Evolutionary conservation across 2,888 invertebrate species (phyloP).

Genomic region (Geophilus truncorum): DNA sequence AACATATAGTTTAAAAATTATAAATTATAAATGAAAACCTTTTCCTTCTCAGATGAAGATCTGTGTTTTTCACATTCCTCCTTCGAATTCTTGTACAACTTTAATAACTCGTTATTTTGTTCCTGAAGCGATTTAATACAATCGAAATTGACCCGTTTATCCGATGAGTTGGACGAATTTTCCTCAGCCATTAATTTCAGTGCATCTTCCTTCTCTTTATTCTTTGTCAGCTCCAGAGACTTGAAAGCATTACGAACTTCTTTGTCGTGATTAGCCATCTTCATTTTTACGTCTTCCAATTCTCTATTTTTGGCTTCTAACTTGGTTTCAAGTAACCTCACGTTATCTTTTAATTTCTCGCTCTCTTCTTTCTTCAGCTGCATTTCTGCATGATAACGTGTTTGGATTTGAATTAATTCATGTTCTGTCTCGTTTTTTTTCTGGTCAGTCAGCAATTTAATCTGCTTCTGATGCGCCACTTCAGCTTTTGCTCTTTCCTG

Average conservation of each 20-base stretch:
- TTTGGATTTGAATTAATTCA: neutral
- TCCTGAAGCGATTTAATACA: slow-evolving; percentile 13
- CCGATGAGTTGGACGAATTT: neutral
- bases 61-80: slow-evolving; percentile 28
- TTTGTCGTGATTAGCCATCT: neutral
- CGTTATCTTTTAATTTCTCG: neutral
- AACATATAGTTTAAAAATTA: neutral
- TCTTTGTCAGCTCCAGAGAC: neutral
- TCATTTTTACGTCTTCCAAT: neutral
- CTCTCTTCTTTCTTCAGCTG: neutral
- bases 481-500: neutral
- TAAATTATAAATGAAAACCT: neutral
- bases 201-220: neutral
- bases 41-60: too few relatives aligned
- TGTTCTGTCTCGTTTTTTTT: neutral
- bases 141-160: neutral
- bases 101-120: slow-evolving; percentile 22
- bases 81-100: slow-evolving; percentile 12
- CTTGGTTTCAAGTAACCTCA: neutral
- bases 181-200: neutral
- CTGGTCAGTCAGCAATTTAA: neutral
- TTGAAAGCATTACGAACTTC: neutral
- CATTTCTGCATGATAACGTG: neutral
- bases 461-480: neutral
- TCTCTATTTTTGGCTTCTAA: neutral